Conservation (phyloP, 1,140 invertebrate genomes). For the Hycleus cichorii region DNA sequence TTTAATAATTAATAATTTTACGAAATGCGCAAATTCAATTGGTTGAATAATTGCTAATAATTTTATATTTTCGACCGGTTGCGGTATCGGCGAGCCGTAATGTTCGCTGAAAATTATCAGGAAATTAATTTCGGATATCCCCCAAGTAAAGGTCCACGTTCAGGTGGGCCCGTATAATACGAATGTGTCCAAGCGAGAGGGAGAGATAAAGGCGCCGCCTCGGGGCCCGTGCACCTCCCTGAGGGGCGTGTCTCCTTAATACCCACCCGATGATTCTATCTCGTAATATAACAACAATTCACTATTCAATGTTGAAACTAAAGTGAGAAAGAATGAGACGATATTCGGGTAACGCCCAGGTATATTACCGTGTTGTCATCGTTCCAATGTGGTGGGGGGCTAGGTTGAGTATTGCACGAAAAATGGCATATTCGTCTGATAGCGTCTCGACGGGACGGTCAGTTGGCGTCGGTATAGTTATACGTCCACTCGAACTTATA, state of each 20-base stretch:
- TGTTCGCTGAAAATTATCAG: slow-evolving; percentile 10
- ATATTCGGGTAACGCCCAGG: too few relatives aligned
- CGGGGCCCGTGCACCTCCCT: slow-evolving; percentile 3
- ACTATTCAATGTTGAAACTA: too few relatives aligned
- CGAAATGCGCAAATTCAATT: too few relatives aligned
- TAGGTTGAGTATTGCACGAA: slow-evolving; percentile 8
- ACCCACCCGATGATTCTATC: slow-evolving; percentile 4
- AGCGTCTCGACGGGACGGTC: slow-evolving; percentile 35
- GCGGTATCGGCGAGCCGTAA: neutral
- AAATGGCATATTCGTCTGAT: slow-evolving; percentile 38
- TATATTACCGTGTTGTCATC: too few relatives aligned
- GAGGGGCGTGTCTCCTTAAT: slow-evolving; percentile 1
- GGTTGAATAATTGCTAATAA: too few relatives aligned
- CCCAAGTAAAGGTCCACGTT: neutral
- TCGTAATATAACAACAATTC: neutral
- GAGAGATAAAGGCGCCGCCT: neutral
- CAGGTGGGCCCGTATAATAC: slow-evolving; percentile 1
- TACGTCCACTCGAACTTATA: too few relatives aligned
- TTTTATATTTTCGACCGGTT: too few relatives aligned
- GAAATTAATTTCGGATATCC: slow-evolving; percentile 11
- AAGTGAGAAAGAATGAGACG: too few relatives aligned
- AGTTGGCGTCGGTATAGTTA: slow-evolving; percentile 21
- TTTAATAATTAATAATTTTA: too few relatives aligned
- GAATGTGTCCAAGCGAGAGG: neutral
- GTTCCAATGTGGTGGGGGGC: too few relatives aligned